Percentiles rank a stretch among this genome's conserved stretches.
phyloP scores from a whole-genome alignment of 2,113 vertebrate genomes.

The Nycticebus coucang region DNA sequence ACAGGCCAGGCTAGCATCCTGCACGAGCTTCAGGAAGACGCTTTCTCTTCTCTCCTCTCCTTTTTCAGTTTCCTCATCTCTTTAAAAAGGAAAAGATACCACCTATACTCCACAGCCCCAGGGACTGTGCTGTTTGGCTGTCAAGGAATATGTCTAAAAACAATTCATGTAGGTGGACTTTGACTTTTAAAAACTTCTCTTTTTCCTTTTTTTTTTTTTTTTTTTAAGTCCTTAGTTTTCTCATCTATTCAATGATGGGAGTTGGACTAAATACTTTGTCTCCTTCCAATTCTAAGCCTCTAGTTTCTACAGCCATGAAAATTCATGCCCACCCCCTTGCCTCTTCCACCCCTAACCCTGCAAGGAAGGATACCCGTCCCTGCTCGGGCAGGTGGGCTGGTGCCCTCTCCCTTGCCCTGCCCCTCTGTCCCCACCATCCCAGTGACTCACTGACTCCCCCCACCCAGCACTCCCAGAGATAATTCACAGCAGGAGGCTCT shows the following conservation, averaged over 20 bases:
- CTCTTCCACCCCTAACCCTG: background rate
- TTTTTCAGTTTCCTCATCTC: background rate
- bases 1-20: background rate
- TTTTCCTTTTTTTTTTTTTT: background rate
- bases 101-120: too few relatives aligned
- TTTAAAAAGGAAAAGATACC: background rate
- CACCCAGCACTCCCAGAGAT: slow-evolving; percentile 69
- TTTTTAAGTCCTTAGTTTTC: background rate
- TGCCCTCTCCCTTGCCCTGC: slow-evolving; percentile 25
- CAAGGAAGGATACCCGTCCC: background rate
- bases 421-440: background rate
- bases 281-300: background rate
- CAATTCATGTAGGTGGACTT: background rate
- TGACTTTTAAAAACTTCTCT: background rate
- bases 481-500: slow-evolving; percentile 81
- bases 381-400: background rate
- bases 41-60: background rate
- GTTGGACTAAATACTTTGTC: background rate
- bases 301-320: background rate
- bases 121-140: background rate
- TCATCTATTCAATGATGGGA: background rate
- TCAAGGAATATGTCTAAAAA: background rate
- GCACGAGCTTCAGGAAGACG: background rate
- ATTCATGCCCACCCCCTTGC: fast-evolving
- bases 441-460: slow-evolving; percentile 76